Base-by-base conservation (phyloP, 2,797 vertebrate species). In the Spondyliosoma cantharus region DNA sequence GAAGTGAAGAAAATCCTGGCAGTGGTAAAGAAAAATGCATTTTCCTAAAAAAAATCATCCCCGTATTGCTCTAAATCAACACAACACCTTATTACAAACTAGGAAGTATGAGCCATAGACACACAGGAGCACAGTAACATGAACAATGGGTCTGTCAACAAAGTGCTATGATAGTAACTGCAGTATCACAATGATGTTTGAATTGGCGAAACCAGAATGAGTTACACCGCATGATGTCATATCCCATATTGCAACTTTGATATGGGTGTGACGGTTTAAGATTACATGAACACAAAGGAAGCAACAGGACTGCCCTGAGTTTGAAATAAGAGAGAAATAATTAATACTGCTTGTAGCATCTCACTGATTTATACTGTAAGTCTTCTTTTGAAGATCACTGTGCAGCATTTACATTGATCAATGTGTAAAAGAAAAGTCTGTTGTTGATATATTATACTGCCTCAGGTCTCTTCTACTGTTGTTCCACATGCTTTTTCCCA, bases 181-280 rank as follows among this genome's bases (percentile, higher is more conserved):
- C 49, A 59, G 43, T 42, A 67, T 62, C 64, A 49, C 53, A 79
- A 29, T 24, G 7, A 52, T 54, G 52, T 79, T 75, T 74, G 49
- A 74, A 82, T 37, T 62, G 20, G 49, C 24, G 24, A 22, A 68
- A 17, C 46, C 43, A 20, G n/a, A 32, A 45, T 62, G 65, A 66
- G 63, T 22, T 78, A 62, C 54, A 16, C 19, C 56, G 22, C 29
- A 17, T 71, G 22, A 81, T 43, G 76, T 75, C 43, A 42, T 56
- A 75, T 59, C 69, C 27, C 20, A 43, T 3, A 64, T 6, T 73
- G 22, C 69, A 67, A 54, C n/a, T 50, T 42, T 60, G 54, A 61
- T 48, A 57, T 57, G 68, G 76, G 20, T 5, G 72, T 43, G 59
- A 71, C 52, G 59, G 25, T 72, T 73, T 45, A n/a, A 76, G 56